Evolutionary conservation across 2,113 vertebrate genomes (phyloP), one percentile per base, ranked within the genome.

Genomic region (Peromyscus maniculatus): DNA sequence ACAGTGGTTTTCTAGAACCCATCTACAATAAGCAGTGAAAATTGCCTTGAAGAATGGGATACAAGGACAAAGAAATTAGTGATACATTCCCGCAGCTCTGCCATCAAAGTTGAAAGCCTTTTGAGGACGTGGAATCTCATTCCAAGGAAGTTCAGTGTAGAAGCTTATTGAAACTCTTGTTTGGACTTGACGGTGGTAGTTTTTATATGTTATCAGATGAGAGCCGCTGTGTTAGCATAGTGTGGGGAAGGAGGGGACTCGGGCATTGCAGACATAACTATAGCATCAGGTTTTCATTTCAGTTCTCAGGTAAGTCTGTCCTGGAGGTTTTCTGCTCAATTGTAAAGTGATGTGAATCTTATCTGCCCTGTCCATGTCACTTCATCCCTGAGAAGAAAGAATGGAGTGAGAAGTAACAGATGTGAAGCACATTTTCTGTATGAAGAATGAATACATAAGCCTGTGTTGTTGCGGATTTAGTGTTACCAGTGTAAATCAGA

Each of bases 171-270:
- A 96, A 75, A 83, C 16, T 66, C 8, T 69, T 80, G 67, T 75
- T 89, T 72, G 67, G 24, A 72, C 66, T 66, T 62, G 74, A 67
- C 39, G 28, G 28, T 69, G 5, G 31, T 94, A 21, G 3, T 82
- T 92, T 95, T 55, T 67, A 90, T 26, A 28, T 93, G n/a, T 92
- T 62, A 24, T 90, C 17, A 66, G 52, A 55, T 39, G 67, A 55
- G 79, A 8, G 46, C 11, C 33, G 22, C 15, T 15, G 24, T 62
- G 21, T 55, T 96, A 88, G 21, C 19, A 7, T 17, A 8, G 55
- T 43, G 1, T 64, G 74, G 15, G 13, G 69, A 66, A 28, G 91
- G 52, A 93, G 82, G 26, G 55, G 62, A 62, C 36, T 8, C 2
- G 21, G n/a, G 12, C 24, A 24, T 10, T 78, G 59, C 46, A 39